These are phyloP conservation scores for Microctenopoma steveboyesi DNA, from an alignment of 2,797 vertebrate genomes.

Conservation along the genomic window DNA sequence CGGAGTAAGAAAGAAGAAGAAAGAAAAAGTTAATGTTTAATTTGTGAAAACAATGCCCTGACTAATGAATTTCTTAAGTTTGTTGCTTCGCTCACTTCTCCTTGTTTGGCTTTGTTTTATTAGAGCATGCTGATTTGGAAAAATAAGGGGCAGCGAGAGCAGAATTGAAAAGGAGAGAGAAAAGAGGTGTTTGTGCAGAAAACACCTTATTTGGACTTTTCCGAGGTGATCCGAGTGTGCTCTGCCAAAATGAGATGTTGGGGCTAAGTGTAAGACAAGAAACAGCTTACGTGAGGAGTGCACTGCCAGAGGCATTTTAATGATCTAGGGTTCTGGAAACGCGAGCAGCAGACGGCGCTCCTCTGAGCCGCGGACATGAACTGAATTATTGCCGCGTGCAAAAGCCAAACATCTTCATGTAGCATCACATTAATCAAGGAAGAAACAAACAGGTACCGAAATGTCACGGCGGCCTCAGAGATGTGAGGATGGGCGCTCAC, in stretches of 20 bases:
- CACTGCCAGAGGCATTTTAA: constrained; percentile 71
- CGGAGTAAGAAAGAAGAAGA: background rate
- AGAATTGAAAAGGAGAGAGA: background rate
- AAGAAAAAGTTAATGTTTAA: constrained; percentile 67
- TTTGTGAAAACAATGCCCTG: constrained; percentile 62
- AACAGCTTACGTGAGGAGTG: constrained; percentile 67
- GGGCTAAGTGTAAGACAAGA: constrained; percentile 66
- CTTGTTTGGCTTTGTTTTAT: constrained; percentile 69
- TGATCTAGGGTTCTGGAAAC: constrained; percentile 56
- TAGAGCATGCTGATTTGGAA: constrained; percentile 58
- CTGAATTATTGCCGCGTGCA: constrained; percentile 66
- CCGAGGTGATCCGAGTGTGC: constrained; percentile 42
- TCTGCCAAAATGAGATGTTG: constrained; percentile 69
- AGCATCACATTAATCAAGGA: constrained; percentile 50
- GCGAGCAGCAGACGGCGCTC: constrained; percentile 52
- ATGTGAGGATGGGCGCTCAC: constrained; percentile 6
- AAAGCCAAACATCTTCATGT: constrained; percentile 43
- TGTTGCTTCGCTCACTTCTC: constrained; percentile 54
- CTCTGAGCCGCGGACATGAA: constrained; percentile 60
- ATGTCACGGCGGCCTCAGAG: constrained; percentile 38
- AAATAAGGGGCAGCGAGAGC: constrained; percentile 42
- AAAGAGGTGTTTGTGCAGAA: constrained; percentile 54
- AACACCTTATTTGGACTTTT: constrained; percentile 79
- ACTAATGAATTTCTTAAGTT: constrained; percentile 69
- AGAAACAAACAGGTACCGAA: constrained; percentile 7